These are phyloP conservation scores for Eilema sororculum DNA, from an alignment of 2,888 invertebrate species.

Conservation along the genomic window DNA sequence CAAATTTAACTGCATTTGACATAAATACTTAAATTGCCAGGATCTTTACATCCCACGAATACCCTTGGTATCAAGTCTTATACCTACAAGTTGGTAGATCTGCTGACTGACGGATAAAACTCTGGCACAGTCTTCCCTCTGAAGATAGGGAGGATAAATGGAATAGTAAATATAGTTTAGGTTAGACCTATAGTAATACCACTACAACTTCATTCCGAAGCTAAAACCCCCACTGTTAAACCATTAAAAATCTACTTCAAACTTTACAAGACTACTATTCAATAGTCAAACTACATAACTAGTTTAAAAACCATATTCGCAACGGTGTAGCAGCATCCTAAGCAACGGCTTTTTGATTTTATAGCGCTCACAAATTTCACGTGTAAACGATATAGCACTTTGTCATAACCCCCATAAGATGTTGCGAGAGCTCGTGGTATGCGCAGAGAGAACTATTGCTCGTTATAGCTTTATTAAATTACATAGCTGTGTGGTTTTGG, in stretches of 20 bases:
- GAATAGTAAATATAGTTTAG: too few species aligned
- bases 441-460: conserved; percentile 8
- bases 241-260: background rate
- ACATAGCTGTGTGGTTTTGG: background rate
- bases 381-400: conserved; percentile 65
- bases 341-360: conserved; percentile 70
- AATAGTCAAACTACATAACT: background rate
- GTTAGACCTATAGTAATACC: too few species aligned
- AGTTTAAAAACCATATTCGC: background rate
- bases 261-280: background rate
- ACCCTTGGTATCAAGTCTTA: too few species aligned
- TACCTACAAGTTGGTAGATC: too few species aligned
- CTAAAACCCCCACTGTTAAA: too few species aligned
- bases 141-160: too few species aligned
- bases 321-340: conserved; percentile 49
- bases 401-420: conserved; percentile 62
- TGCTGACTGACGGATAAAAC: too few species aligned
- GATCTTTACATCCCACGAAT: too few species aligned
- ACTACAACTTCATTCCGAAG: too few species aligned
- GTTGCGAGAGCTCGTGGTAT: conserved; percentile 43
- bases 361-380: conserved; percentile 71
- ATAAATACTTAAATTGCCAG: too few species aligned
- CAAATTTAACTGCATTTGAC: too few species aligned
- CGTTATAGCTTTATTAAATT: conserved; percentile 11
- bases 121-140: too few species aligned